Evolutionary conservation across 2,113 vertebrate species (phyloP), one percentile per base, ranked within the genome.

Genomic region (Diphyllodes magnificus): DNA sequence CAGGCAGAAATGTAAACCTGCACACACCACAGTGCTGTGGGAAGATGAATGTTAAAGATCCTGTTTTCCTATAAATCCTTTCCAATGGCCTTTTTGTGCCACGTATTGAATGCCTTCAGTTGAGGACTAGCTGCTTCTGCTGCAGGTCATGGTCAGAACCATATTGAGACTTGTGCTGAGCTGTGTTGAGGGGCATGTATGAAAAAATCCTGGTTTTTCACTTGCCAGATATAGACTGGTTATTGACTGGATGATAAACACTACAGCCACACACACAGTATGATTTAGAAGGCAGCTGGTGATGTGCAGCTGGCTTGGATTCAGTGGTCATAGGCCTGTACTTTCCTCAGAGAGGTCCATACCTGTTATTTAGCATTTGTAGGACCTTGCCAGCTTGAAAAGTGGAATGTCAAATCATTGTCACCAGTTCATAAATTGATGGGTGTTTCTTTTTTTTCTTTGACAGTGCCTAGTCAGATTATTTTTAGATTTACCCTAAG

Each of bases 31-130:
- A 24, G 20, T 63, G 13, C 6, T 27, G 19, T 22, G n/a, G 30
- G 61, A 76, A 70, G 33, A 15, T 10, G 3, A 39, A 31, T 15
- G 9, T 25, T 25, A 27, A 82, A 66, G 17, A 37, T 25, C 9
- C 23, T 18, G 25, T 10, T 30, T 72, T 61, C 4, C 6, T 11
- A 0, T 6, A 56, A 51, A 19, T 23, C 30, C 8, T 53, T 69
- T 14, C 54, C n/a, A 37, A 22, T 3, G 8, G 65, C n/a, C 1
- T 0, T n/a, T 42, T 15, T 4, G 1, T 30, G 14, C 53, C 22
- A 17, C 20, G 30, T 15, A 5, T 13, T 0, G 0, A 22, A 25
- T 1, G 1, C 10, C 15, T 61, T 21, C 0, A 0, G 8, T 1
- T 42, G 47, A 27, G 37, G 33, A 24, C 31, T 4, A 0, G 0